Conservation (phyloP, 2,888 invertebrate genomes). For the Acleris laterana region DNA sequence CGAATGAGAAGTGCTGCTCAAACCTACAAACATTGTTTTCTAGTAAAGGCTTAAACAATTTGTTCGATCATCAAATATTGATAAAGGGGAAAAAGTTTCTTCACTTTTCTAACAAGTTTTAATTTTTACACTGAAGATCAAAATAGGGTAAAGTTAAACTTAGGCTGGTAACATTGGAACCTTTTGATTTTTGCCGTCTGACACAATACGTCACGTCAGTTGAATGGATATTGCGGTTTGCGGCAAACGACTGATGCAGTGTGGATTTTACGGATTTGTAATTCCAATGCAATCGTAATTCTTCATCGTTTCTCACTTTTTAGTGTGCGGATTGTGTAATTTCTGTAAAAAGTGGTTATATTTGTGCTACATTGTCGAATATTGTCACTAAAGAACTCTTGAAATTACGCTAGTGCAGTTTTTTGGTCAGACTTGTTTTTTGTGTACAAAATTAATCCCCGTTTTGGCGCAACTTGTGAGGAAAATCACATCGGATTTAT, state of each 20-base stretch:
- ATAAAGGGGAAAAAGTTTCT: no score
- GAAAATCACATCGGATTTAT: slow-evolving; percentile 49
- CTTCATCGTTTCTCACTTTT: slow-evolving; percentile 62
- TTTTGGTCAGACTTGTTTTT: slow-evolving; percentile 63
- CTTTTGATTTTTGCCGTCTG: slow-evolving; percentile 36
- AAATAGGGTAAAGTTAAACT: background rate
- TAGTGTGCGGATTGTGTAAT: slow-evolving; percentile 51
- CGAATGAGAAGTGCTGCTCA: no score
- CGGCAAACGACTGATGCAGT: slow-evolving; percentile 52
- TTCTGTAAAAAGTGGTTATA: slow-evolving; percentile 42
- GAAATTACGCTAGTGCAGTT: slow-evolving; percentile 54
- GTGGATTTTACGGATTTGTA: slow-evolving; percentile 51
- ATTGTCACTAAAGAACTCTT: slow-evolving; percentile 40
- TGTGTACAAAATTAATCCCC: slow-evolving; percentile 56
- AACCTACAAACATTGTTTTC: no score
- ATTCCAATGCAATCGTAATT: slow-evolving; percentile 54
- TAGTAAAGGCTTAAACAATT: no score
- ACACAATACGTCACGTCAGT: slow-evolving; percentile 55
- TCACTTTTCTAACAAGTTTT: no score
- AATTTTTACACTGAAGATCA: no score
- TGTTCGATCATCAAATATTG: no score
- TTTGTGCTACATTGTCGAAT: slow-evolving; percentile 28
- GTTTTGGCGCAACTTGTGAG: slow-evolving; percentile 58
- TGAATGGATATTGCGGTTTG: slow-evolving; percentile 67
- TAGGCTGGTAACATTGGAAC: slow-evolving; percentile 24